phyloP scores from a whole-genome alignment of 2,888 invertebrate genomes.

The Chymomyza procnemis region DNA sequence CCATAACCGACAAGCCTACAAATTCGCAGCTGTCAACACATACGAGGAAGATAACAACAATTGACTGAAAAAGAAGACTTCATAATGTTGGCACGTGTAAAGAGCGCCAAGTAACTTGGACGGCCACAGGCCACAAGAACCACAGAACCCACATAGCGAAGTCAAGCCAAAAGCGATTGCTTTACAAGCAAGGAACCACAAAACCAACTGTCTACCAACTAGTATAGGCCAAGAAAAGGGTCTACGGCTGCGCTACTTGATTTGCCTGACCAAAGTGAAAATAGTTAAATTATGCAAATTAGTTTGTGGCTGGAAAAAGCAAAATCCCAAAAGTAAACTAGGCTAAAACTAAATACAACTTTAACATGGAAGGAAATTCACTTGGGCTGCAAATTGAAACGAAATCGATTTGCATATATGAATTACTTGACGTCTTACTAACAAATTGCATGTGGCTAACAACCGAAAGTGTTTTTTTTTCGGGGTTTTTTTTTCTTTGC shows the following conservation, averaged over 20 bases:
- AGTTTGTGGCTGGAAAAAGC: neutral
- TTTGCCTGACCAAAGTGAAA: neutral
- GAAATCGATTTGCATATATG: neutral
- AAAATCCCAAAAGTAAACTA: neutral
- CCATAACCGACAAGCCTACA: neutral
- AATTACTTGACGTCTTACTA: neutral
- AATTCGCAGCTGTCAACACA: neutral
- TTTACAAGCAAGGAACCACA: neutral
- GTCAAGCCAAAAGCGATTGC: neutral
- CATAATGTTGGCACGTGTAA: neutral
- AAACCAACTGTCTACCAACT: neutral
- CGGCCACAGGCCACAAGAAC: neutral
- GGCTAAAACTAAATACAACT: neutral
- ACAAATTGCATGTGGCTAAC: constrained; percentile 1
- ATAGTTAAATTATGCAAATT: constrained; percentile 1
- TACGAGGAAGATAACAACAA: neutral
- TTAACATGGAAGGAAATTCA: neutral
- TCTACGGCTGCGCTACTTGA: neutral
- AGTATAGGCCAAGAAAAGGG: neutral
- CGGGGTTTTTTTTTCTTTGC: neutral
- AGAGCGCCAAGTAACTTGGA: neutral
- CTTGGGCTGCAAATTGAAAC: neutral
- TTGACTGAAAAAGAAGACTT: neutral
- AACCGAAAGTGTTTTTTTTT: neutral
- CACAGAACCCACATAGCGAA: neutral